Evolutionary conservation across 2,113 vertebrate species (phyloP).

Genomic region (Cygnus buccinator): DNA sequence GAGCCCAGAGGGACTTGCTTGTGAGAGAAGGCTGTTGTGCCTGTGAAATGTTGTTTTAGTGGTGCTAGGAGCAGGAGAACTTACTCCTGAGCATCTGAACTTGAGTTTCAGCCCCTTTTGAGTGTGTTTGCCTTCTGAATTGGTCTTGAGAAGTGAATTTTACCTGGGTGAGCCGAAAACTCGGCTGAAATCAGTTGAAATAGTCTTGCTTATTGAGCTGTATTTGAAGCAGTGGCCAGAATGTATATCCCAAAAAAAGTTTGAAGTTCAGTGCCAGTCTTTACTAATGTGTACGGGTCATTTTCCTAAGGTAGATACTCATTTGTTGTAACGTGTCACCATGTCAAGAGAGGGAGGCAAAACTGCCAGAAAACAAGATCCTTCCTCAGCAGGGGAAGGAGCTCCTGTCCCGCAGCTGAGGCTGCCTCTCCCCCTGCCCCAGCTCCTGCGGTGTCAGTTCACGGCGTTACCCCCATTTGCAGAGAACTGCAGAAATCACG

Average conservation of each 20-base stretch:
- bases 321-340: background rate
- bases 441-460: fast-evolving
- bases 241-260: too few relatives aligned
- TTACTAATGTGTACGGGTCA: fast-evolving
- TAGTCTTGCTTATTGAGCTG: background rate
- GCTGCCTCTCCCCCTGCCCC: background rate
- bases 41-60: background rate
- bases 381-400: fast-evolving
- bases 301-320: background rate
- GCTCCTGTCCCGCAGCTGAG: background rate
- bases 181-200: background rate
- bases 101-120: background rate
- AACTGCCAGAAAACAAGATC: background rate
- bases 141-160: background rate
- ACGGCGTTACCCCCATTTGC: background rate
- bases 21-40: background rate
- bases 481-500: fast-evolving
- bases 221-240: background rate
- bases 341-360: background rate
- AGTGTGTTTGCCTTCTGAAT: background rate
- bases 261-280: background rate
- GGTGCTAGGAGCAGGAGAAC: background rate
- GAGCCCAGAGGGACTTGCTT: background rate
- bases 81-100: background rate
- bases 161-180: background rate